A percentile compares a stretch with the other conserved stretches of the same genome.
These are phyloP conservation scores for Melieria picta DNA, from an alignment of 2,888 invertebrate genomes.

Conservation along the genomic window DNA sequence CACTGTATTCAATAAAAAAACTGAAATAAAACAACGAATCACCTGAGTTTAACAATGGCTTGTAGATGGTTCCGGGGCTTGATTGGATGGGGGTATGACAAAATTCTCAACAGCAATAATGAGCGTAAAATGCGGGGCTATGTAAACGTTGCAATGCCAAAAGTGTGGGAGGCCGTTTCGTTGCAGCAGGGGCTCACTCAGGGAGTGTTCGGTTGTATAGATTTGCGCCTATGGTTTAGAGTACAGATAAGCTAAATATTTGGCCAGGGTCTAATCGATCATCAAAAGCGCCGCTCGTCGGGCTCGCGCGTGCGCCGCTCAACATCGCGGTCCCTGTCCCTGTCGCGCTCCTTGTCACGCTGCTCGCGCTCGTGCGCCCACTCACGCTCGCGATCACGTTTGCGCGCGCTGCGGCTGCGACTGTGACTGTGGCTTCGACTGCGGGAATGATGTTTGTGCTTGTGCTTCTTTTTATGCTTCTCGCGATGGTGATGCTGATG, in stretches of 20 bases:
- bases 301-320: constrained; percentile 40
- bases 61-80: neutral
- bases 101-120: too few species aligned
- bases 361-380: constrained; percentile 13
- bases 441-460: constrained; percentile 59
- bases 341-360: constrained; percentile 39
- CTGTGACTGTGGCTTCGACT: constrained; percentile 59
- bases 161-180: too few species aligned
- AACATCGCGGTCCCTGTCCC: constrained; percentile 44
- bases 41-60: constrained; percentile 46
- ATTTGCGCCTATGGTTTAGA: too few species aligned
- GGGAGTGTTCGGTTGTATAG: too few species aligned
- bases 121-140: too few species aligned
- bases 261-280: constrained; percentile 20
- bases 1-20: constrained; percentile 15
- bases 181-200: too few species aligned
- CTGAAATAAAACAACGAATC: constrained; percentile 23
- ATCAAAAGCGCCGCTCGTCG: constrained; percentile 51
- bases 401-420: constrained; percentile 47
- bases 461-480: constrained; percentile 63
- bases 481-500: constrained; percentile 49
- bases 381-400: constrained; percentile 37
- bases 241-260: too few species aligned
- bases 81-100: too few species aligned
- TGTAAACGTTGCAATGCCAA: too few species aligned